Conservation (phyloP, 2,113 vertebrate species). For the Prunella fulvescens region DNA sequence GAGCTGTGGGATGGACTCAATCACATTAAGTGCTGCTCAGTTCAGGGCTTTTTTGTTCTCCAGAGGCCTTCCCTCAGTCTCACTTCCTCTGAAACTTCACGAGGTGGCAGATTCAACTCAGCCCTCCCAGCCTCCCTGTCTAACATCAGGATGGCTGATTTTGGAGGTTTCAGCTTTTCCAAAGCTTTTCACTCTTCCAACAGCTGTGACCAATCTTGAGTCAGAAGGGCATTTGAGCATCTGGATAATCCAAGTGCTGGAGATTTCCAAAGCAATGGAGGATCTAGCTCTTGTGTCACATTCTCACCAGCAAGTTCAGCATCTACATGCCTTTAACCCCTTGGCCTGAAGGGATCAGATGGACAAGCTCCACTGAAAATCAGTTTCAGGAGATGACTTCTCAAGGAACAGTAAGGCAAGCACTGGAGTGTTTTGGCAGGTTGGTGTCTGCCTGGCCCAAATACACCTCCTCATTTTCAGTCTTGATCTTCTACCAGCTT, state of each 20-base stretch:
- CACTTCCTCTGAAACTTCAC: conserved; percentile 6
- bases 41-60: conserved; percentile 42
- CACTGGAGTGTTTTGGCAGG: neutral
- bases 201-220: neutral
- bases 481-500: neutral
- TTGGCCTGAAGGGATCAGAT: neutral
- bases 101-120: neutral
- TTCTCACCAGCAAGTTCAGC: neutral
- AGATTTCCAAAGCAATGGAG: neutral
- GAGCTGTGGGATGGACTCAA: conserved; percentile 46
- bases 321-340: neutral
- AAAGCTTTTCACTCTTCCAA: neutral
- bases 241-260: neutral
- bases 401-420: neutral
- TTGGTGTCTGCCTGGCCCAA: neutral
- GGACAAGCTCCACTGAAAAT: neutral
- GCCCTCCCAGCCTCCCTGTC: neutral
- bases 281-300: neutral
- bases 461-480: neutral
- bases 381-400: neutral
- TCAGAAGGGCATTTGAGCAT: neutral
- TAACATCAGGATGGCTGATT: neutral
- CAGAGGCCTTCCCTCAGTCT: conserved; percentile 27
- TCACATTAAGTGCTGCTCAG: neutral
- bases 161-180: neutral